phyloP scores from a whole-genome alignment of 2,888 invertebrate genomes.

The Cheilosia grossa region DNA sequence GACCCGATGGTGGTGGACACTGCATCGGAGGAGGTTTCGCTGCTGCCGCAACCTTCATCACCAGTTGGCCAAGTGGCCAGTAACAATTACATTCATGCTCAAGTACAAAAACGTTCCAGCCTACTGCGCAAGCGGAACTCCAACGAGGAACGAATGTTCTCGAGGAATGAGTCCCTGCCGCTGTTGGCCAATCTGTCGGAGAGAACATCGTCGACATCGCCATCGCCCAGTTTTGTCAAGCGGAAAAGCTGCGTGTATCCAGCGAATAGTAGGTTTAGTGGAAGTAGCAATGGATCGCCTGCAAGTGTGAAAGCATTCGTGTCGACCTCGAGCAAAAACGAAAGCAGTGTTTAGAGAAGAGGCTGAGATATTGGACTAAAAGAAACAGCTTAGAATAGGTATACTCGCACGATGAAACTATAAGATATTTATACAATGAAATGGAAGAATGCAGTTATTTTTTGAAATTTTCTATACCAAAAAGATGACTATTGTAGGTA shows the following conservation, averaged over 20 bases:
- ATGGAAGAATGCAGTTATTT: not conserved
- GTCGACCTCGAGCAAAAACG: conserved; percentile 72
- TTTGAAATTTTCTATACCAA: not conserved
- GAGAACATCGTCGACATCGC: conserved; percentile 80
- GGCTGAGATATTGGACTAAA: not conserved
- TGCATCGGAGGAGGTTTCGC: conserved; percentile 75
- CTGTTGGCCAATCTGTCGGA: conserved; percentile 84
- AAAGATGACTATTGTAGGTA: not conserved
- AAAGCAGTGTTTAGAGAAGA: conserved; percentile 74
- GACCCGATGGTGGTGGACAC: conserved; percentile 47
- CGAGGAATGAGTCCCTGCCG: conserved; percentile 85
- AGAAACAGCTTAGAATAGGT: not conserved
- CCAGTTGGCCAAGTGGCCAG: conserved; percentile 76
- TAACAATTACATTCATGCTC: conserved; percentile 57
- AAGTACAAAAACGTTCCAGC: conserved; percentile 76
- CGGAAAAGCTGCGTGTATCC: conserved; percentile 87
- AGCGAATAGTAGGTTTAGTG: conserved; percentile 72
- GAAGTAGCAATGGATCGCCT: conserved; percentile 61
- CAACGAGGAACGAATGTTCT: conserved; percentile 81
- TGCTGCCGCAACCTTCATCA: conserved; percentile 69
- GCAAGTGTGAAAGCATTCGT: conserved; percentile 63
- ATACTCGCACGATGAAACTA: not conserved
- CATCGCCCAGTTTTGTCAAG: conserved; percentile 85
- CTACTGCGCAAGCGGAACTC: conserved; percentile 80
- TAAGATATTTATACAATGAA: conserved; percentile 1